Base-by-base conservation (phyloP, 1,140 invertebrate genomes). In the Eriocheir sinensis region DNA sequence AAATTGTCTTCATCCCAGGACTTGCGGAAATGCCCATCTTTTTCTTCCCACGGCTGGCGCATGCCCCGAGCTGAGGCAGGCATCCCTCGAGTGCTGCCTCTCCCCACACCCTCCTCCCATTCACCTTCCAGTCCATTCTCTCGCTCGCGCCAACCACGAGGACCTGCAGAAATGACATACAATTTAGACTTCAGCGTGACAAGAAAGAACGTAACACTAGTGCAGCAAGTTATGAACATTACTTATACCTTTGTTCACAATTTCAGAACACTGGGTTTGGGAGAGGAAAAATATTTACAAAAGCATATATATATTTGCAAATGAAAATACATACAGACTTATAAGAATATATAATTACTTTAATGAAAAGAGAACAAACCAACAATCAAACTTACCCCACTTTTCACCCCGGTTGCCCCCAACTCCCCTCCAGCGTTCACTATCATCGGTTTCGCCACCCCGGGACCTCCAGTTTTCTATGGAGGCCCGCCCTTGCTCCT, bases 341-440 rank as follows among this genome's bases (percentile, higher is more conserved):
- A 72, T 12, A 15, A 48, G 44, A 48, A 8, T 8, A 15, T 48
- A 15, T 48, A 15, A 8, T 15, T 48, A 48, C 44, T 32, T 0
- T 30, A 60, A 53, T 21, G 41, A 27, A 34, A 53, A 2, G 30
- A 92, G 8, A 92, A 30, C 60, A 36, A 80, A 38, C 32, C 34
- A 36, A 38, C 27, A 32, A 15, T 81, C 8, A 40, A 95, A 96
- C 96, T 96, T 96, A 97, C 97, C 97, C 98, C 98, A 80, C 98
- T 98, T 95, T 98, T 97, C 96, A 98, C 98, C 41, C 97, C 97
- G 53, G 97, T 97, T 96, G 98, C 98, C 96, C 98, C 98, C 89
- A 97, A 98, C 12, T 98, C 98, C 98, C 97, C 97, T 93, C 97
- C 96, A 96, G 92, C 95, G 92, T 96, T 96, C 94, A 72, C 96